These are phyloP conservation scores for Ceratina calcarata DNA, from an alignment of 1,140 invertebrate species.

Conservation along the genomic window DNA sequence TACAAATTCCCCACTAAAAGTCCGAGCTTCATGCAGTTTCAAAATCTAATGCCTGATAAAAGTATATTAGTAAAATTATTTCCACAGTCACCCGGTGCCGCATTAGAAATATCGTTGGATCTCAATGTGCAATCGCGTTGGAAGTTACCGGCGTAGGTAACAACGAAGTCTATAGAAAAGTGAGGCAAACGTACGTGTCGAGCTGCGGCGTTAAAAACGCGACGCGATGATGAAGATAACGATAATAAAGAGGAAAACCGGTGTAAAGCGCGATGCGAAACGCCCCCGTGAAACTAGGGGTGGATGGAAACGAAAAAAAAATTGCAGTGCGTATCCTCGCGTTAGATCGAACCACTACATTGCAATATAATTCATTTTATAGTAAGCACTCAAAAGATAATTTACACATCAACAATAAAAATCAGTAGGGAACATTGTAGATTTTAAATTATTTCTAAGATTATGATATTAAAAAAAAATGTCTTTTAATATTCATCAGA, in stretches of 20 bases:
- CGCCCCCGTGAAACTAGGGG: neutral
- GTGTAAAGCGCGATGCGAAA: constrained; percentile 12
- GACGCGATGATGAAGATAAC: constrained; percentile 55
- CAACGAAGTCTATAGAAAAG: constrained; percentile 55
- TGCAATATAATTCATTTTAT: neutral
- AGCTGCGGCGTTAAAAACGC: constrained; percentile 52
- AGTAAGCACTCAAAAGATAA: neutral
- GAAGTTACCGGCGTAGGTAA: constrained; percentile 32
- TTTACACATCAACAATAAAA: neutral
- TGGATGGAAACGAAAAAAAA: neutral
- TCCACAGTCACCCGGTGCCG: neutral
- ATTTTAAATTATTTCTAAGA: too few relatives aligned
- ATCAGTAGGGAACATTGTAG: too few relatives aligned
- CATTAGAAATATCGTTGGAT: constrained; percentile 39
- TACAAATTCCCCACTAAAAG: too few relatives aligned
- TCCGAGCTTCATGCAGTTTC: too few relatives aligned
- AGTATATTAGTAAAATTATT: too few relatives aligned
- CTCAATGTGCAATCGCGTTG: constrained; percentile 17
- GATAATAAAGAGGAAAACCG: constrained; percentile 56
- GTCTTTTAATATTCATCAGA: too few relatives aligned
- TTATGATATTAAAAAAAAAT: too few relatives aligned
- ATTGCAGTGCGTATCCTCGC: neutral
- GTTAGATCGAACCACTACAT: neutral
- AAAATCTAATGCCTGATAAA: too few relatives aligned
- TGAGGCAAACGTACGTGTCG: constrained; percentile 35